Conservation (phyloP, 1,140 invertebrate species). For the Drosophila baimaii region DNA sequence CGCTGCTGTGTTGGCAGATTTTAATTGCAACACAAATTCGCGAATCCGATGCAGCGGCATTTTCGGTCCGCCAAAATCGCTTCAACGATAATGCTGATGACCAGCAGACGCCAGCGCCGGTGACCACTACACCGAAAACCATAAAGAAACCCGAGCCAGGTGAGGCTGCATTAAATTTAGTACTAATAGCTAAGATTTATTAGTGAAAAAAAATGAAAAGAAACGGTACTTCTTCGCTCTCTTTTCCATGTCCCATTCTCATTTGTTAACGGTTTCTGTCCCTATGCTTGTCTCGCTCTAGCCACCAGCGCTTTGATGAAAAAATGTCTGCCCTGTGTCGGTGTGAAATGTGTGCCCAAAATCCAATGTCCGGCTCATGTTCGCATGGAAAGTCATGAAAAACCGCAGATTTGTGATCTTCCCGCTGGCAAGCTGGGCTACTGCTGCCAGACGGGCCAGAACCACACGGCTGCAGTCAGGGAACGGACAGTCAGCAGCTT, state of each 20-base stretch:
- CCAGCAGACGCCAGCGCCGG: slow-evolving; percentile 14
- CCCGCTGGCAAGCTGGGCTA: slow-evolving; percentile 84
- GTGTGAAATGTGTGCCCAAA: slow-evolving; percentile 85
- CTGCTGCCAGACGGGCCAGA: slow-evolving; percentile 87
- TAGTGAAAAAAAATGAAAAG: background rate
- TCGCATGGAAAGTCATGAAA: slow-evolving; percentile 80
- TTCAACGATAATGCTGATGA: slow-evolving; percentile 1
- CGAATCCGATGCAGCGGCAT: slow-evolving; percentile 18
- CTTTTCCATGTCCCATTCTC: background rate
- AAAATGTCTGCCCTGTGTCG: slow-evolving; percentile 82
- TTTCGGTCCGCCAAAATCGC: slow-evolving; percentile 53
- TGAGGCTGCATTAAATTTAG: slow-evolving; percentile 1
- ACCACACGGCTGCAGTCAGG: slow-evolving; percentile 83
- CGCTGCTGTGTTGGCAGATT: slow-evolving; percentile 29
- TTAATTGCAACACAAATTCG: slow-evolving; percentile 7
- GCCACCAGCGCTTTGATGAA: slow-evolving; percentile 56
- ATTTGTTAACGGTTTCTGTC: slow-evolving; percentile 13
- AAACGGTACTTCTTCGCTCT: background rate
- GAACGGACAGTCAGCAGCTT: slow-evolving; percentile 12
- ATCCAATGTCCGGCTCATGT: slow-evolving; percentile 88
- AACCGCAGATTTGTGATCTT: slow-evolving; percentile 85
- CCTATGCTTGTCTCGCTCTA: background rate
- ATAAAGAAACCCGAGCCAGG: slow-evolving; percentile 16
- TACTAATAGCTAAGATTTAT: background rate
- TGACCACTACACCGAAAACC: background rate